Conservation (phyloP, 2,797 vertebrate genomes). For the Gymnopithys bicolor region DNA sequence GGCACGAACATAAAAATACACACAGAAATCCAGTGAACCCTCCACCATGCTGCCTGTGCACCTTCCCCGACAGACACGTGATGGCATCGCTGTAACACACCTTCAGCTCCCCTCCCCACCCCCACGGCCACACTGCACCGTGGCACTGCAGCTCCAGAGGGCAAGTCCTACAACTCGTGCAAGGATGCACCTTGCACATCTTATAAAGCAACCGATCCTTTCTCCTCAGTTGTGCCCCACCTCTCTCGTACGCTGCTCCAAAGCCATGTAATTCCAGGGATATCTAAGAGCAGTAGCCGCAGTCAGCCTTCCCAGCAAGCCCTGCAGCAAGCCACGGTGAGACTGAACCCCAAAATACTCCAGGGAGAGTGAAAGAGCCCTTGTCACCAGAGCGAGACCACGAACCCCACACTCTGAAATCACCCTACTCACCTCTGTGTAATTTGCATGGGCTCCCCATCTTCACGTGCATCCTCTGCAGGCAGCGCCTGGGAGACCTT, state of each 20-base stretch:
- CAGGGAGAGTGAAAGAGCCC: not conserved
- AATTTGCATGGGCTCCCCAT: slow-evolving; percentile 63
- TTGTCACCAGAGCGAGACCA: rapidly evolving
- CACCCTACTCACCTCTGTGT: slow-evolving; percentile 73
- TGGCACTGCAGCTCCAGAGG: not conserved
- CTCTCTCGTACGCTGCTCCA: not conserved
- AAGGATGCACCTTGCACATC: not conserved
- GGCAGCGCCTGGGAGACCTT: slow-evolving; percentile 71
- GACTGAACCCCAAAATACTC: not conserved
- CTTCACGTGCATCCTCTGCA: slow-evolving; percentile 68
- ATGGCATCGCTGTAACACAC: not conserved
- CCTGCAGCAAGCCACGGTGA: rapidly evolving
- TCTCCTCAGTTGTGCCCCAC: not conserved
- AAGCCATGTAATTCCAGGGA: not conserved
- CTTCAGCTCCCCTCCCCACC: not conserved
- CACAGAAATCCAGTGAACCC: slow-evolving; percentile 52
- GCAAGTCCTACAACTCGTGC: not conserved
- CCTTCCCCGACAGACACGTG: not conserved
- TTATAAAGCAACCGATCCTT: not conserved
- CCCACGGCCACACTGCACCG: not conserved
- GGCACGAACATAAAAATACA: slow-evolving; percentile 66
- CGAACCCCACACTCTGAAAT: not conserved
- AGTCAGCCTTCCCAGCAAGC: not conserved
- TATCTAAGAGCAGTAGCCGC: not conserved
- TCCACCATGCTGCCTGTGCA: slow-evolving; percentile 2